These are phyloP conservation scores for Phyllopteryx taeniolatus DNA, from an alignment of 2,113 vertebrate genomes.

Conservation along the genomic window DNA sequence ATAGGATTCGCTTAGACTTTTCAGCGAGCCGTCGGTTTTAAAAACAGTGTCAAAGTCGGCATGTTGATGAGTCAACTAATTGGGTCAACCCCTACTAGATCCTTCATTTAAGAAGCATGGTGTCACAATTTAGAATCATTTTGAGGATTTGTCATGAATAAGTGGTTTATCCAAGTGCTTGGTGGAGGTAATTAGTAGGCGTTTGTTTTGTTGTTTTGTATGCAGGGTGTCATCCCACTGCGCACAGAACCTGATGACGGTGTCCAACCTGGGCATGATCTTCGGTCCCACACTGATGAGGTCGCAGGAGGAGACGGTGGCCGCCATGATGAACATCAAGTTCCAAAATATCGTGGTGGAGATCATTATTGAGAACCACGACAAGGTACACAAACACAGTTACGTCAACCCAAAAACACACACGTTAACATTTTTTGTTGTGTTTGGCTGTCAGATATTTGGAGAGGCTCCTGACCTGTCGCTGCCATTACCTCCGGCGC, in stretches of 20 bases:
- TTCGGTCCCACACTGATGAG: conserved; percentile 97
- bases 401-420: not conserved
- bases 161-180: too few relatives aligned
- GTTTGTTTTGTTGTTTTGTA: conserved; percentile 1
- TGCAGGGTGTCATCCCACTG: conserved; percentile 90
- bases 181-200: not conserved
- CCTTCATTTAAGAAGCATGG: too few relatives aligned
- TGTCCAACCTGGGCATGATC: conserved; percentile 96
- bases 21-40: too few relatives aligned
- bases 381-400: conserved; percentile 76
- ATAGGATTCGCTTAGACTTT: too few relatives aligned
- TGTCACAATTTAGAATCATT: too few relatives aligned
- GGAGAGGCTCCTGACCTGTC: conserved; percentile 87
- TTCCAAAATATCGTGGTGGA: conserved; percentile 99
- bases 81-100: too few relatives aligned
- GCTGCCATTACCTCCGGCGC: conserved; percentile 86
- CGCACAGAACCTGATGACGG: conserved; percentile 93
- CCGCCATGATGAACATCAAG: conserved; percentile 99
- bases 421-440: not conserved
- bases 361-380: conserved; percentile 95
- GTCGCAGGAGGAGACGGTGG: conserved; percentile 95
- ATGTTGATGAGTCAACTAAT: too few relatives aligned
- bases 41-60: too few relatives aligned
- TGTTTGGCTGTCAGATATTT: conserved; percentile 79
- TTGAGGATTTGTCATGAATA: too few relatives aligned